These are phyloP conservation scores for Thera britannica DNA, from an alignment of 2,888 invertebrate genomes.

Conservation along the genomic window DNA sequence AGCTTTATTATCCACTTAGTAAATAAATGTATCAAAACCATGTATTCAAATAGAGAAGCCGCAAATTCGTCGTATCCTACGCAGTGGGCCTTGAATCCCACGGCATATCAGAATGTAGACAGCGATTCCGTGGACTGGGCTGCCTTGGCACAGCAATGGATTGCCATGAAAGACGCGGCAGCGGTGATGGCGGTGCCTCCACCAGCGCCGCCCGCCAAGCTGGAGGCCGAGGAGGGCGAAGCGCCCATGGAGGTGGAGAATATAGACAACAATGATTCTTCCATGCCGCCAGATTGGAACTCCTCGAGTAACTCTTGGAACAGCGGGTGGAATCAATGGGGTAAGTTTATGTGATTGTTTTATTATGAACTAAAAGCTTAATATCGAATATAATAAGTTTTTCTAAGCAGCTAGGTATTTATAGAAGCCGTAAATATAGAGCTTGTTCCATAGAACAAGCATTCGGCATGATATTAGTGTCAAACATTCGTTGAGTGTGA, in stretches of 20 bases:
- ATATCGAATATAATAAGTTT: neutral
- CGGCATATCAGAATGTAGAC: constrained; percentile 92
- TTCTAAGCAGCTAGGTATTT: neutral
- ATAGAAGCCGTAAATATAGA: no score
- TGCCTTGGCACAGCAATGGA: constrained; percentile 98
- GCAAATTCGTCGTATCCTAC: constrained; percentile 87
- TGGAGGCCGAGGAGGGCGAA: constrained; percentile 89
- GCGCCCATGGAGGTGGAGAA: constrained; percentile 95
- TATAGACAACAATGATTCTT: constrained; percentile 83
- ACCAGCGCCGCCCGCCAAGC: constrained; percentile 79
- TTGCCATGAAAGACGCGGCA: constrained; percentile 94
- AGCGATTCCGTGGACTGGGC: constrained; percentile 98
- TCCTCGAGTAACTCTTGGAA: constrained; percentile 58
- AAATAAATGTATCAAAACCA: constrained; percentile 50
- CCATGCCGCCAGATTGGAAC: constrained; percentile 53
- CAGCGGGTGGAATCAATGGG: constrained; percentile 77
- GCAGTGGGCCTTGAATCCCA: constrained; percentile 93
- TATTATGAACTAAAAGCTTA: neutral
- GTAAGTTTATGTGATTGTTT: constrained; percentile 50
- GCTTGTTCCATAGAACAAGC: no score
- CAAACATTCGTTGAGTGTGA: no score
- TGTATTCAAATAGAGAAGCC: constrained; percentile 85
- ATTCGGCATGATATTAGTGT: no score
- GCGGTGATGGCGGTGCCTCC: constrained; percentile 85
- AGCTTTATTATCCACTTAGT: constrained; percentile 12